phyloP scores from a whole-genome alignment of 2,888 invertebrate species.

The Pseudeuparius sepicola region DNA sequence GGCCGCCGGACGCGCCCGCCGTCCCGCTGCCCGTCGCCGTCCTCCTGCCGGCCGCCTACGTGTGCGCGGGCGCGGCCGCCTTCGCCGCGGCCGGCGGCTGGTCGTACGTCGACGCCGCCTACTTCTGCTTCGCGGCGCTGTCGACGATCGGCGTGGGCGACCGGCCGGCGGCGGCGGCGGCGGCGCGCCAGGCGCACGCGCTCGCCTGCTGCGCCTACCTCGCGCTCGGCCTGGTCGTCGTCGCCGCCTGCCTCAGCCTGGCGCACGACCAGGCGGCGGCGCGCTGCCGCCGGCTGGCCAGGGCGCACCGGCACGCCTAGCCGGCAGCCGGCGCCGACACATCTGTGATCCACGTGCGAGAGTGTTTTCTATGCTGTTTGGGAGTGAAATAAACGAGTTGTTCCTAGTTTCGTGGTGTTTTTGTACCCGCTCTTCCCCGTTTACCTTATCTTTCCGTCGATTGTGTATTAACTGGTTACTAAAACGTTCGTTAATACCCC shows the following conservation, averaged over 20 bases:
- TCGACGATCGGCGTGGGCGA: conserved; percentile 78
- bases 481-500: too few relatives aligned
- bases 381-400: too few relatives aligned
- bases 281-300: conserved; percentile 61
- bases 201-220: conserved; percentile 73
- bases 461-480: too few relatives aligned
- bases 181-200: conserved; percentile 55
- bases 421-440: too few relatives aligned
- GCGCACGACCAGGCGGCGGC: conserved; percentile 71
- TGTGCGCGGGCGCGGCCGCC: conserved; percentile 64
- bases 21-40: conserved; percentile 58
- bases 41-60: conserved; percentile 56
- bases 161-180: conserved; percentile 12
- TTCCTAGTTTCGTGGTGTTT: too few relatives aligned
- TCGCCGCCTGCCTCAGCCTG: conserved; percentile 78
- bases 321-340: too few relatives aligned
- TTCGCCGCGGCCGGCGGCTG: conserved; percentile 75
- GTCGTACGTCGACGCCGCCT: conserved; percentile 71
- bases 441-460: too few relatives aligned
- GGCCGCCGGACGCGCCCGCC: conserved; percentile 29
- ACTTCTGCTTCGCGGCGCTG: conserved; percentile 77
- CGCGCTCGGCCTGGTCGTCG: conserved; percentile 66
- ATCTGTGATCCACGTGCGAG: too few relatives aligned
- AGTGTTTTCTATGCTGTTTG: too few relatives aligned
- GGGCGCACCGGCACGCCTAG: too few relatives aligned